phyloP scores from a whole-genome alignment of 2,888 invertebrate species.

The Steinernema hermaphroditum region DNA sequence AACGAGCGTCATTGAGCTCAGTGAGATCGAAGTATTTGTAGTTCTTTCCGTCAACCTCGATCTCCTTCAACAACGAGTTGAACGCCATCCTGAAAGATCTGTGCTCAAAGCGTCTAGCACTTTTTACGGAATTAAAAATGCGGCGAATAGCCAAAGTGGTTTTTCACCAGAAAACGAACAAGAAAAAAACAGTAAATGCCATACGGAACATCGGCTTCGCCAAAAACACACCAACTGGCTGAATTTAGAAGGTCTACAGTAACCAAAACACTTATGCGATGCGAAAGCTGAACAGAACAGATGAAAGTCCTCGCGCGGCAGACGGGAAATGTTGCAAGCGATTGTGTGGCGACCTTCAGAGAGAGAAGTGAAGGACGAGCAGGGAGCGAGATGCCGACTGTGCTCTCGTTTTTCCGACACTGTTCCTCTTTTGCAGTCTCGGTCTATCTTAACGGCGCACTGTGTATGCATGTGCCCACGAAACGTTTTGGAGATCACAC shows the following conservation, averaged over 20 bases:
- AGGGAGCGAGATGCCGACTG: background rate
- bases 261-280: too few relatives aligned
- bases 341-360: background rate
- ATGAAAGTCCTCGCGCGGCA: too few relatives aligned
- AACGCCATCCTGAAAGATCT: constrained; percentile 29
- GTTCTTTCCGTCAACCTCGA: constrained; percentile 69
- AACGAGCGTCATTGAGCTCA: constrained; percentile 76
- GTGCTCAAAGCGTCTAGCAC: too few relatives aligned
- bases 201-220: background rate
- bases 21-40: constrained; percentile 81
- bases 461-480: background rate
- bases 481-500: background rate
- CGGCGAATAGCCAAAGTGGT: background rate
- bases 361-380: background rate
- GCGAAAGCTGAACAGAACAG: too few relatives aligned
- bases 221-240: too few relatives aligned
- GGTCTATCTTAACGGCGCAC: background rate
- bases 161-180: background rate
- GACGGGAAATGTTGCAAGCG: too few relatives aligned
- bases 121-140: too few relatives aligned
- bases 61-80: constrained; percentile 45
- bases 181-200: background rate
- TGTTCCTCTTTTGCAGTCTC: background rate
- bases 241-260: too few relatives aligned
- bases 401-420: background rate